Evolutionary conservation across 2,797 vertebrate genomes (phyloP).

Genomic region (Coreius guichenoti): DNA sequence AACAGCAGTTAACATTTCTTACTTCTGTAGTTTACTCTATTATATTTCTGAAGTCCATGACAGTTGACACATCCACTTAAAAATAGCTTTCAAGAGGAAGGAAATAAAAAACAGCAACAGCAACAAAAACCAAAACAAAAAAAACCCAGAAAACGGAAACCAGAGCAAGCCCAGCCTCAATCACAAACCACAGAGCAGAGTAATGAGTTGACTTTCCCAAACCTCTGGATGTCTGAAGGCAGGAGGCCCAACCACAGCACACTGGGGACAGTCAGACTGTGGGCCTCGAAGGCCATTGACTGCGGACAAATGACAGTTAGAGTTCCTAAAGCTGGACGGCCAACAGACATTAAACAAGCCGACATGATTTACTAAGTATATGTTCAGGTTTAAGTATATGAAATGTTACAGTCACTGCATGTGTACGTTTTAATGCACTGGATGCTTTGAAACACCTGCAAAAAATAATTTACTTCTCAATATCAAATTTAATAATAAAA

Average conservation of each 20-base stretch:
- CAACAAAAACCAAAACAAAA: conserved; percentile 80
- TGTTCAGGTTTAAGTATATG: not conserved
- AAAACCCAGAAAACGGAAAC: conserved; percentile 63
- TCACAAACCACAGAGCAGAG: conserved; percentile 73
- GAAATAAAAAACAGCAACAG: conserved; percentile 64
- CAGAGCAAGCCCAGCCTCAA: conserved; percentile 65
- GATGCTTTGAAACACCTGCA: not conserved
- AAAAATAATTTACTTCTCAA: not conserved
- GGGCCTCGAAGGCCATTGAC: conserved; percentile 98
- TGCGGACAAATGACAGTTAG: conserved; percentile 68
- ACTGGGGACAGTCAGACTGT: conserved; percentile 91
- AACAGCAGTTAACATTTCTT: not conserved
- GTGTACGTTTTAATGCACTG: not conserved
- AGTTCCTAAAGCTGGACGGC: conserved; percentile 33
- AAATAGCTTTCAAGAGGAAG: conserved; percentile 56
- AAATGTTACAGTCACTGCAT: not conserved
- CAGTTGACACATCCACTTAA: conserved; percentile 60
- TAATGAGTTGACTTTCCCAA: conserved; percentile 73
- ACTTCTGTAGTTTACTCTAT: not conserved
- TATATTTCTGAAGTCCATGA: conserved; percentile 24
- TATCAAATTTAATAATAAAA: not conserved
- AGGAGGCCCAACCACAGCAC: conserved; percentile 97
- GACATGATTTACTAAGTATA: not conserved
- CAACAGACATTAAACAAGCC: not conserved
- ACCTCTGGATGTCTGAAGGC: conserved; percentile 96